These are phyloP conservation scores for Myoxocephalus aenaeus DNA, from an alignment of 2,797 vertebrate genomes.

Conservation along the genomic window DNA sequence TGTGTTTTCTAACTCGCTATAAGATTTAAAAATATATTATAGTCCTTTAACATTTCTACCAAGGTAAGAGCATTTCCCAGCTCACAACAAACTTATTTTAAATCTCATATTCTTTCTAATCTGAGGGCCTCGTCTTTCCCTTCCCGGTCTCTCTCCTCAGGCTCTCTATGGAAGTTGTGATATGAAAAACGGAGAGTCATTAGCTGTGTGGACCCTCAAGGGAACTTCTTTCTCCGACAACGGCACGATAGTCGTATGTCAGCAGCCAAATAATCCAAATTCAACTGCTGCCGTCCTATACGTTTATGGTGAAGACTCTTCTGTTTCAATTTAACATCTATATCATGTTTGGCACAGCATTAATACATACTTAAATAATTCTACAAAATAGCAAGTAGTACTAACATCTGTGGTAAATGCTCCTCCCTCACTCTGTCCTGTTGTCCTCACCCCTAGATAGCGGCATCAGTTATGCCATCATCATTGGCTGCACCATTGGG, in stretches of 20 bases:
- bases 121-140: background rate
- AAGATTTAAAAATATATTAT: background rate
- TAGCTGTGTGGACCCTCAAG: constrained; percentile 68
- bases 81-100: background rate
- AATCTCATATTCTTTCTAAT: background rate
- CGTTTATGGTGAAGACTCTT: constrained; percentile 64
- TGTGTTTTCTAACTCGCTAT: background rate
- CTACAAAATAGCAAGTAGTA: background rate
- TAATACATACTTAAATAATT: background rate
- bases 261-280: background rate
- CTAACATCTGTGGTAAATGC: background rate
- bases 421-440: too few relatives aligned
- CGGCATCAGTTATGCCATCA: background rate
- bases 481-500: constrained; percentile 68
- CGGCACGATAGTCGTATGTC: constrained; percentile 59
- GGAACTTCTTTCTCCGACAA: constrained; percentile 65
- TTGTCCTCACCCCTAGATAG: constrained; percentile 40
- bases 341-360: background rate
- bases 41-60: background rate
- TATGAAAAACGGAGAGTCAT: constrained; percentile 4
- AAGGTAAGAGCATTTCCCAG: background rate
- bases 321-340: background rate
- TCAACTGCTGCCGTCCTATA: constrained; percentile 41
- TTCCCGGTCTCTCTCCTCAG: constrained; percentile 33
- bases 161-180: constrained; percentile 66